Evolutionary conservation across 2,888 invertebrate species (phyloP).

Genomic region (Rhagophthalmus giganteus): DNA sequence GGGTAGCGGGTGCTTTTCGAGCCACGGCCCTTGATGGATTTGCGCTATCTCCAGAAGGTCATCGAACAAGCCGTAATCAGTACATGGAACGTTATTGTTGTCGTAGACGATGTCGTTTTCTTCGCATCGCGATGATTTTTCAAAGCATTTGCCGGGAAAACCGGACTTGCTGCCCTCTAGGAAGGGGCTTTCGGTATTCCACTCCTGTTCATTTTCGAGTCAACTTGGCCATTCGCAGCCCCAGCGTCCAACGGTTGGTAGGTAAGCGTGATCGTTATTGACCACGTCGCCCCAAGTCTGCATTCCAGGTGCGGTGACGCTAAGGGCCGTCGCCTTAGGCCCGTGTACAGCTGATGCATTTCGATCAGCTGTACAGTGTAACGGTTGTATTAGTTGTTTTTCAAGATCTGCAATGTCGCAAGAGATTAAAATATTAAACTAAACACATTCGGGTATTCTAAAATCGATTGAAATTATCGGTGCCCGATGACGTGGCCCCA

Average conservation of each 20-base stretch:
- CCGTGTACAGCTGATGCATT: conserved; percentile 50
- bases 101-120: conserved; percentile 28
- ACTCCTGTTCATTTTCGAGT: conserved; percentile 74
- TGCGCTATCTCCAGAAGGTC: conserved; percentile 48
- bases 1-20: conserved; percentile 71
- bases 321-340: conserved; percentile 26
- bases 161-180: conserved; percentile 51
- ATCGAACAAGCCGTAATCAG: conserved; percentile 11
- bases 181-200: conserved; percentile 53
- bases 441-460: too few relatives aligned
- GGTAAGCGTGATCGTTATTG: conserved; percentile 60
- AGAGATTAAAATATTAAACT: conserved; percentile 1
- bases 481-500: too few relatives aligned
- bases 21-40: conserved; percentile 64
- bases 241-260: conserved; percentile 87
- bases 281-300: conserved; percentile 24
- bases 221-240: conserved; percentile 97
- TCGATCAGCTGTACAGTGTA: conserved; percentile 49
- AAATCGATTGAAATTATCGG: too few relatives aligned
- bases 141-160: conserved; percentile 32
- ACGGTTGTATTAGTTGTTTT: conserved; percentile 58
- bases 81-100: conserved; percentile 30
- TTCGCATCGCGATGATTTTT: conserved; percentile 48
- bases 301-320: conserved; percentile 61
- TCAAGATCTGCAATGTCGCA: conserved; percentile 67